Evolutionary conservation across 1,140 invertebrate genomes (phyloP).

Genomic region (Scaptodrosophila lebanonensis): DNA sequence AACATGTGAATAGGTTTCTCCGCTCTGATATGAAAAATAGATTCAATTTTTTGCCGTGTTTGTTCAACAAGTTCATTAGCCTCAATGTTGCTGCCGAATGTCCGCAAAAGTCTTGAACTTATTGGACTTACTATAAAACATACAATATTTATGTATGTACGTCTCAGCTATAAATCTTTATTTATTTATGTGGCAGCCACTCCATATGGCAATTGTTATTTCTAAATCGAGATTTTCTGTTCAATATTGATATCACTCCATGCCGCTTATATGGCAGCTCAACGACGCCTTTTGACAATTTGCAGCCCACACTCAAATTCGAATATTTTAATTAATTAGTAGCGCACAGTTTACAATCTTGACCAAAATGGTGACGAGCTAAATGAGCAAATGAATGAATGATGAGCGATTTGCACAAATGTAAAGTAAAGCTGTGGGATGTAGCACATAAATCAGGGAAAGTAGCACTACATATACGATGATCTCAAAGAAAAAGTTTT

Average conservation of each 20-base stretch:
- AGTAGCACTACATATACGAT: too few species aligned
- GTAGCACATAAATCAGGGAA: too few species aligned
- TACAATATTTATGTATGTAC: too few species aligned
- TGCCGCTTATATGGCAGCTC: constrained; percentile 37
- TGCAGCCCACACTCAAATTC: constrained; percentile 29
- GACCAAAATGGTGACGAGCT: constrained; percentile 14
- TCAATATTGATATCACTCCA: constrained; percentile 24
- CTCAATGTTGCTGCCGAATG: not conserved
- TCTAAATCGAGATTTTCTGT: constrained; percentile 47
- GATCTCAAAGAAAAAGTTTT: too few species aligned
- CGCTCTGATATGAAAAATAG: too few species aligned
- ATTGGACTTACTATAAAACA: too few species aligned
- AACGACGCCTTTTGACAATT: constrained; percentile 38
- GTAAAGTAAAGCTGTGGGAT: too few species aligned
- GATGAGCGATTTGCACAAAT: constrained; percentile 4
- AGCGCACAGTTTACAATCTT: constrained; percentile 15
- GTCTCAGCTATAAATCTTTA: constrained; percentile 20
- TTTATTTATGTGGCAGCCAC: constrained; percentile 19
- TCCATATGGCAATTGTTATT: constrained; percentile 33
- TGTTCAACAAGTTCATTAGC: constrained; percentile 44
- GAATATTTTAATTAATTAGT: constrained; percentile 47
- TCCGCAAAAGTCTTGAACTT: too few species aligned
- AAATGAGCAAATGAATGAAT: not conserved
- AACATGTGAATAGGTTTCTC: too few species aligned
- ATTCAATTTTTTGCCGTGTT: too few species aligned